Evolutionary conservation across 2,888 invertebrate species (phyloP), one percentile per base, ranked within the genome.

Genomic region (Lysandra coridon): DNA sequence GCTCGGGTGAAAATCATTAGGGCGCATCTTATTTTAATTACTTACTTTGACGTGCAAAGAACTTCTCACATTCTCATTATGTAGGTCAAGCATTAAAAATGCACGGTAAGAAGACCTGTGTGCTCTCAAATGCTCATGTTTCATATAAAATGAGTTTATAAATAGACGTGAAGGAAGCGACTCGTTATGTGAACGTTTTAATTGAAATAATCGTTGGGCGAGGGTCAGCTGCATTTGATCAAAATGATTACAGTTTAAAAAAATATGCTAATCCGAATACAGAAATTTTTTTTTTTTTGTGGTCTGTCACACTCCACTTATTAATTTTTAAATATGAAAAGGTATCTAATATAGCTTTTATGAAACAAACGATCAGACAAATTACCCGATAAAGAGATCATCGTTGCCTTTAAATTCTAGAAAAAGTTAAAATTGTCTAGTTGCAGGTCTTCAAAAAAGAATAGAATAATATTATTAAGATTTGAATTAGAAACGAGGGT

Each of bases 131-230:
- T 33, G 14, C 69, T 69, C 33, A 69, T 69, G 33, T 69, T 69
- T 69, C 69, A 33, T 69, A 69, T 69, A 69, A 33, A 69, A 69
- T 69, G 69, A 69, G 40, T 74, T 74, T 74, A 74, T 44, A 44
- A 74, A 74, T 74, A 44, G 40, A 74, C 44, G 30, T 44, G n/a
- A 44, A 74, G 73, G 73, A 74, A 74, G 44, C 17, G 4, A n/a
- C 44, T 74, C 17, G 73, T 74, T 74, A 74, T 33, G 12, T 69
- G 33, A 69, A 69, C 33, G 33, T 33, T 30, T 33, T 69, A 69
- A 69, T 69, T 69, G 33, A 69, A 69, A 1, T 69, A 69, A 69
- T 14, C 33, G 69, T 44, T 2, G 10, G 2, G 33, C 69, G 69
- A 64, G 62, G n/a, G 62, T 62, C 62, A 62, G 23, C 23, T 23